phyloP scores from a whole-genome alignment of 2,888 invertebrate genomes.

The Phrixothrix hirtus region DNA sequence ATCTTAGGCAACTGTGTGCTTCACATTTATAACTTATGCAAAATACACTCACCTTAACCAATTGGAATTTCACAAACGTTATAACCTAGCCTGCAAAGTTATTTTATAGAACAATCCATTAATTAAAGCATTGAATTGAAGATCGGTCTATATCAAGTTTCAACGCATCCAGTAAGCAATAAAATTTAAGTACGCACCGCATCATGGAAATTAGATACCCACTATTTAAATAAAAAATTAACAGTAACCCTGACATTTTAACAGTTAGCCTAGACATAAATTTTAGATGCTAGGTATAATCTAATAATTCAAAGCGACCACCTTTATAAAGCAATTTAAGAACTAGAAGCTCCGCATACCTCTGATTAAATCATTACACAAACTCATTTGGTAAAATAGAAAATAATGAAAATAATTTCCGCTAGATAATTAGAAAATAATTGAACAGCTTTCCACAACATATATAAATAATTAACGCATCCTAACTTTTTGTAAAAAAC shows the following conservation, averaged over 20 bases:
- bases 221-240: not conserved
- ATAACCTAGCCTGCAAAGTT: too few relatives aligned
- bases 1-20: constrained; percentile 1
- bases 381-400: not conserved
- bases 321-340: too few relatives aligned
- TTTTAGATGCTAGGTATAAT: too few relatives aligned
- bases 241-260: constrained; percentile 9
- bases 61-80: not conserved
- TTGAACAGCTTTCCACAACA: not conserved
- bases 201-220: not conserved
- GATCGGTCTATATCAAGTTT: not conserved
- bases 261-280: not conserved
- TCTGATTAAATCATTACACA: not conserved
- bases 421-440: not conserved
- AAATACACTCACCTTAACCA: not conserved
- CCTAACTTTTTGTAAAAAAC: not conserved
- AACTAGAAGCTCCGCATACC: too few relatives aligned
- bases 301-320: too few relatives aligned
- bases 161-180: not conserved
- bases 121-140: not conserved
- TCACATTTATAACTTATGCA: constrained; percentile 4
- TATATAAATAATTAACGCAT: not conserved
- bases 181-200: not conserved
- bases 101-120: not conserved
- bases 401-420: not conserved